These are phyloP conservation scores for Mythimna loreyi DNA, from an alignment of 2,888 invertebrate species.

Conservation along the genomic window DNA sequence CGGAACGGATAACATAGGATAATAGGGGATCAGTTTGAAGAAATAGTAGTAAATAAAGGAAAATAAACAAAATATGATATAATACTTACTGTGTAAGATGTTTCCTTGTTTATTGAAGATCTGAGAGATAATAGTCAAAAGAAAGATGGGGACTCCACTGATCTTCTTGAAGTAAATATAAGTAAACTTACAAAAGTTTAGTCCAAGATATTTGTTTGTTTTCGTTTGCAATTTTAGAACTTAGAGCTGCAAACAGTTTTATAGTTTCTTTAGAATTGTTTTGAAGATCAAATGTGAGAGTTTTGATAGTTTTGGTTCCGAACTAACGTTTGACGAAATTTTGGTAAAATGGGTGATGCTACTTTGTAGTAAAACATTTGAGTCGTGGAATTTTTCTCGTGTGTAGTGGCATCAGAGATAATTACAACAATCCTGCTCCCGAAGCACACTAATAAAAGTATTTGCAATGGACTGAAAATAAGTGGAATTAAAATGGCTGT, in stretches of 20 bases:
- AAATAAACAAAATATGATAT: conserved; percentile 32
- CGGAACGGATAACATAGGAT: conserved; percentile 42
- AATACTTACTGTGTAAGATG: conserved; percentile 8
- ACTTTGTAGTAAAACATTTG: background rate
- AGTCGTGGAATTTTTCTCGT: background rate
- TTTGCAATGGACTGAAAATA: too few relatives aligned
- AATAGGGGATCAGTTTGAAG: conserved; percentile 33
- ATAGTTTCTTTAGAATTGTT: conserved; percentile 6
- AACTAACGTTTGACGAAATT: background rate
- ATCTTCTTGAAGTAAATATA: background rate
- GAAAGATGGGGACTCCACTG: background rate
- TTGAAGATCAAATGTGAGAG: background rate
- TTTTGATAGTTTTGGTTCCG: background rate
- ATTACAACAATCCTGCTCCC: background rate
- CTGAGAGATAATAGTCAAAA: background rate
- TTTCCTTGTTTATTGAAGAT: conserved; percentile 26
- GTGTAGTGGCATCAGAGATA: background rate
- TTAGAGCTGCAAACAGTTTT: conserved; percentile 28
- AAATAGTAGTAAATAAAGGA: conserved; percentile 34
- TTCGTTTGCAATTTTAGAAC: conserved; percentile 15
- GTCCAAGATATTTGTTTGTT: conserved; percentile 40
- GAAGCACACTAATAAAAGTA: too few relatives aligned
- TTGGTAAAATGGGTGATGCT: background rate
- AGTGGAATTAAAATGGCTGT: too few relatives aligned
- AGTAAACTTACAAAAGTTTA: conserved; percentile 8